Base-by-base conservation (phyloP, 2,888 invertebrate genomes). In the Agonopterix heracliana region DNA sequence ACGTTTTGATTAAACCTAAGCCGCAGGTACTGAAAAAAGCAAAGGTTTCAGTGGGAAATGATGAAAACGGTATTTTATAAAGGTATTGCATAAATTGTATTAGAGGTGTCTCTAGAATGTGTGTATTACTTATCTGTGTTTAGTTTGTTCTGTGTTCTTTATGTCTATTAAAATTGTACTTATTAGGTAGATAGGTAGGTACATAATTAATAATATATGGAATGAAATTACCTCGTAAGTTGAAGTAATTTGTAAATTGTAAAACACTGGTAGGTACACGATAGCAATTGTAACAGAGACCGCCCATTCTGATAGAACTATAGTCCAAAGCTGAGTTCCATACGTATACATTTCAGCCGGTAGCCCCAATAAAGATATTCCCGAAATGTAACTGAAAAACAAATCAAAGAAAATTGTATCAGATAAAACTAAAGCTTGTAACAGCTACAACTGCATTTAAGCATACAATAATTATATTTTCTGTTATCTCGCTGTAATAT, bases 281-380 rank as follows among this genome's bases (percentile, higher is more conserved):
- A 89, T 57, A 10, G 91, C 91, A 81, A 93, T 92, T 1, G 92
- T 91, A 17, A 93, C 56, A 7, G 93, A 92, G 13, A 93, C 93
- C 26, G 92, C 86, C 70, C 88, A 89, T 75, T 93, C 92, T 0
- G 93, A 91, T 17, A 91, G 71, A 2, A 93, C 86, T 48, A 92
- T 88, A 65, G 91, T 89, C 92, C 92, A 93, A 46, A 92, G 89
- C 69, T 94, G 93, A 0, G 93, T 93, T 1, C 94, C 94, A 62
- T 92, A 93, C 0, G 92, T 92, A 67, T 94, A 94, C 90, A 94
- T 93, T 81, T 94, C 94, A 1, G 94, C 93, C 0, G 94, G 93
- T 17, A 93, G 81, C 10, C 94, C 94, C 52, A 94, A 78, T 49
- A 94, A 83, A 17, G 93, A 92, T 53, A 94, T 93, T 2, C 94